Conservation (phyloP, 2,113 vertebrate genomes). For the Dipodomys ordii region DNA sequence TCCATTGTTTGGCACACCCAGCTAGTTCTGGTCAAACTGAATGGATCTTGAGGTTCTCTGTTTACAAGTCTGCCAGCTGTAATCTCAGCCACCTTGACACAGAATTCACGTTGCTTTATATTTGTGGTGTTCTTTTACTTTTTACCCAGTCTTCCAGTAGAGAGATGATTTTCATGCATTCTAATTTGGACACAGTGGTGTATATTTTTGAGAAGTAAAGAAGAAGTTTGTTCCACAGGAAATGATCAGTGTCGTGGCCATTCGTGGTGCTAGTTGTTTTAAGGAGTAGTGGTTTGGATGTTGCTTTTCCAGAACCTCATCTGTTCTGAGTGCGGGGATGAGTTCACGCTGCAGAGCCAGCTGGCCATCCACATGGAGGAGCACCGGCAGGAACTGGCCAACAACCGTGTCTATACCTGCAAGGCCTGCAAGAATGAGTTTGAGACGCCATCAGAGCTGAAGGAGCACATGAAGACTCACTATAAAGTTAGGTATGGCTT, state of each 20-base stretch:
- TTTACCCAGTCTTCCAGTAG: not conserved
- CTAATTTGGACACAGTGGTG: not conserved
- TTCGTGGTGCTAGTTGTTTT: not conserved
- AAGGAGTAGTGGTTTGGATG: not conserved
- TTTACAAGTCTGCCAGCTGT: no score
- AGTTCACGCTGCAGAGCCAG: slow-evolving; percentile 98
- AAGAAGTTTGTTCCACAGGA: not conserved
- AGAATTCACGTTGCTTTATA: not conserved
- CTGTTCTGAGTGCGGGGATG: slow-evolving; percentile 97
- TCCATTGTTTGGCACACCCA: not conserved
- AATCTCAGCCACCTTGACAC: not conserved
- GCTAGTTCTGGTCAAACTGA: no score
- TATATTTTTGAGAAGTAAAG: not conserved
- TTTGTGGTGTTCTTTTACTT: not conserved
- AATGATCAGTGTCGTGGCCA: accelerated
- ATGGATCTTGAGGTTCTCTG: no score
- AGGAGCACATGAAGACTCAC: slow-evolving; percentile 96
- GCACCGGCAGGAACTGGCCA: slow-evolving; percentile 95
- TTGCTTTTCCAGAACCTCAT: slow-evolving; percentile 93
- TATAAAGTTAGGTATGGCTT: slow-evolving; percentile 92
- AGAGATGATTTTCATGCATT: not conserved
- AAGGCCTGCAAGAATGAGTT: slow-evolving; percentile 94
- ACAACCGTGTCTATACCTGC: slow-evolving; percentile 91
- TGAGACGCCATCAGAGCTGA: slow-evolving; percentile 90
- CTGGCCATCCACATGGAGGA: slow-evolving; percentile 95